Evolutionary conservation across 1,140 invertebrate species (phyloP).

Genomic region (Heliconius hewitsoni): DNA sequence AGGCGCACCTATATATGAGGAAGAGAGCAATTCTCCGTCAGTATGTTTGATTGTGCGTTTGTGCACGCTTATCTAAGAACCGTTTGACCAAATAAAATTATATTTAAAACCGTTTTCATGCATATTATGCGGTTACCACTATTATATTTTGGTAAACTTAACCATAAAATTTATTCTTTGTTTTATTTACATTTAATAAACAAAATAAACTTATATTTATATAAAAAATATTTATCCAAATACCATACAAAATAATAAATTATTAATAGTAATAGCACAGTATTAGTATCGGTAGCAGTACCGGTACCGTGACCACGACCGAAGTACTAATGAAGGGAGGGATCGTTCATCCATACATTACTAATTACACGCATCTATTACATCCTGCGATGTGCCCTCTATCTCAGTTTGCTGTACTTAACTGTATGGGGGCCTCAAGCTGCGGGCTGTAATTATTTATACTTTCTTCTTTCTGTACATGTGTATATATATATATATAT

Average conservation of each 20-base stretch:
- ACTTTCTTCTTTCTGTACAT: neutral
- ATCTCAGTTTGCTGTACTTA: slow-evolving; percentile 15
- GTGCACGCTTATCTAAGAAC: too few relatives aligned
- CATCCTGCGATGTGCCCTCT: slow-evolving; percentile 11
- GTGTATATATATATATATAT: too few relatives aligned
- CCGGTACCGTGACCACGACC: slow-evolving; percentile 16
- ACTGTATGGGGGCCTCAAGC: neutral
- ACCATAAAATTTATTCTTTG: too few relatives aligned
- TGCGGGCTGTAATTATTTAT: neutral
- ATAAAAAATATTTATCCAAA: neutral
- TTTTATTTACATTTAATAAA: too few relatives aligned
- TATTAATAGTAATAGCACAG: neutral
- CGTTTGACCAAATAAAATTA: too few relatives aligned
- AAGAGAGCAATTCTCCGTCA: too few relatives aligned
- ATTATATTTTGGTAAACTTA: too few relatives aligned
- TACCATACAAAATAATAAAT: neutral
- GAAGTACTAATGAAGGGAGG: slow-evolving; percentile 28
- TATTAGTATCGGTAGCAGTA: neutral
- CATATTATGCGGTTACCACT: too few relatives aligned
- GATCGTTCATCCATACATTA: slow-evolving; percentile 24
- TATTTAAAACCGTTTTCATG: too few relatives aligned
- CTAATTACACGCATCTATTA: slow-evolving; percentile 38
- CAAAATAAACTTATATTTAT: neutral
- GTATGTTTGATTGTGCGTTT: too few relatives aligned
- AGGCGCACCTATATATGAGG: too few relatives aligned